These are phyloP conservation scores for Aleiodes testaceus DNA, from an alignment of 2,888 invertebrate species.

Conservation along the genomic window DNA sequence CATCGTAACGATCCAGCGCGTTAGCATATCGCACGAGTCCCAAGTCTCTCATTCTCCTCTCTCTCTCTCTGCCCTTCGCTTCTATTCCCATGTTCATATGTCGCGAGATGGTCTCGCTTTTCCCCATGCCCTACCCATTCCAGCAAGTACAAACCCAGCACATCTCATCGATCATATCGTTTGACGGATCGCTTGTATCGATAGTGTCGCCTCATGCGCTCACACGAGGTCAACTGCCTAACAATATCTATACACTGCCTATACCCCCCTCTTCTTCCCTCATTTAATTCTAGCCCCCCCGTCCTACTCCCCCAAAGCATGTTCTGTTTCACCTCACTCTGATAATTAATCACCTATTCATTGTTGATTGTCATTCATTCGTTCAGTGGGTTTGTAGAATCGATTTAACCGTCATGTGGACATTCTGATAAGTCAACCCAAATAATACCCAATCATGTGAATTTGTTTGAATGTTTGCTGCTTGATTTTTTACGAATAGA, in stretches of 20 bases:
- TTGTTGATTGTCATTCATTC: conserved; percentile 44
- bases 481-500: no score
- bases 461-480: background rate
- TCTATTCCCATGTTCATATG: conserved; percentile 10
- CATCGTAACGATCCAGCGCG: conserved; percentile 50
- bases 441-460: conserved; percentile 18
- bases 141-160: conserved; percentile 6
- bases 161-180: conserved; percentile 45
- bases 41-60: background rate
- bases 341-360: conserved; percentile 45
- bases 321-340: conserved; percentile 35
- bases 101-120: background rate
- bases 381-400: conserved; percentile 37
- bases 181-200: conserved; percentile 43
- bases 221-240: conserved; percentile 19
- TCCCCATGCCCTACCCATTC: background rate
- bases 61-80: conserved; percentile 23
- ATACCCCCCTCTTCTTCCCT: conserved; percentile 24
- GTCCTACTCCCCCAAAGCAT: background rate
- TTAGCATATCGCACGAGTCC: conserved; percentile 44
- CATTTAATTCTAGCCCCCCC: conserved; percentile 33
- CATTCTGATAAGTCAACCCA: conserved; percentile 17
- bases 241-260: conserved; percentile 35
- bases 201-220: conserved; percentile 43
- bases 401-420: conserved; percentile 22